Conservation (phyloP, 2,113 vertebrate genomes). For the Grus americana region DNA sequence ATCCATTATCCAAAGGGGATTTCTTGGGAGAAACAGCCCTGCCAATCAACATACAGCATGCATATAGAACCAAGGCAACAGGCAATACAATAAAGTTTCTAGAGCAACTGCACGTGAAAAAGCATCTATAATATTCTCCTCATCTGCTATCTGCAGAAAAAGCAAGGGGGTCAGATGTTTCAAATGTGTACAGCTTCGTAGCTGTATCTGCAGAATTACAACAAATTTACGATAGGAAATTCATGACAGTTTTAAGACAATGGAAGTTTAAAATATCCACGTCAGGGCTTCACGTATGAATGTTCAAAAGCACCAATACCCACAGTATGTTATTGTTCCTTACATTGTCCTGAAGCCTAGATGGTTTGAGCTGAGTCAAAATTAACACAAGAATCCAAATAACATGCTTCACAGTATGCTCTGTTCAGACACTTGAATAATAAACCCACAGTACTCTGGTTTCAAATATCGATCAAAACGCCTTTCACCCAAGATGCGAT, state of each 20-base stretch:
- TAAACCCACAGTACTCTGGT: neutral
- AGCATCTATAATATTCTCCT: neutral
- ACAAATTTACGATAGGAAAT: neutral
- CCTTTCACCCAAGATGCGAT: neutral
- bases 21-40: neutral
- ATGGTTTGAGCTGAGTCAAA: neutral
- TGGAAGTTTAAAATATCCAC: neutral
- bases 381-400: neutral
- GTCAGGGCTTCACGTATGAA: neutral
- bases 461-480: neutral
- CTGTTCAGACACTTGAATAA: neutral
- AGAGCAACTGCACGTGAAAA: neutral
- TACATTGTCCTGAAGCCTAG: neutral
- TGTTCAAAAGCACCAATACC: neutral
- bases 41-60: neutral
- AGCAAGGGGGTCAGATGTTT: neutral
- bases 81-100: neutral
- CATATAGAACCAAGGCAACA: accelerated
- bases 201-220: neutral
- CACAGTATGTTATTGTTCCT: neutral
- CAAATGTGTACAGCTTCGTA: neutral
- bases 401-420: neutral
- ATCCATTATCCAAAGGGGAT: neutral
- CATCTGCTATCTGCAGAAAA: neutral
- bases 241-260: neutral